phyloP scores from a whole-genome alignment of 2,113 vertebrate species.

The Circaetus gallicus region DNA sequence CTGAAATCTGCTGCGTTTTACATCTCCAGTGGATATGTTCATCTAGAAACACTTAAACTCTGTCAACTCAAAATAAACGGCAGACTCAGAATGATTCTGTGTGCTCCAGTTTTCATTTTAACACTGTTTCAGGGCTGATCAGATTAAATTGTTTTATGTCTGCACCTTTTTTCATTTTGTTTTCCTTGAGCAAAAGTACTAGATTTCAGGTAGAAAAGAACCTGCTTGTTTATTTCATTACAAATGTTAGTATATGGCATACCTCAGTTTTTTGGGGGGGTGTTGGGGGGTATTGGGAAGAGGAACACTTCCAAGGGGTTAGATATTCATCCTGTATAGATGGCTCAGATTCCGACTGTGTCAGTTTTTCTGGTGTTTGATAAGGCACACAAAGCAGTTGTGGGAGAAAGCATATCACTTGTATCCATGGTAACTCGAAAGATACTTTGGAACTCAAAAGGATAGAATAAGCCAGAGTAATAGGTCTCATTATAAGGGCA shows the following conservation, averaged over 20 bases:
- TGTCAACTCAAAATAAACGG: background rate
- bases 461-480: slow-evolving; percentile 72
- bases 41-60: background rate
- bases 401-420: slow-evolving; percentile 71
- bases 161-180: background rate
- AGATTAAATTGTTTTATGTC: background rate
- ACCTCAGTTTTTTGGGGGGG: background rate
- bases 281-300: fast-evolving
- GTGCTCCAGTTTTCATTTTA: background rate
- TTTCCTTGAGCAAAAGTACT: background rate
- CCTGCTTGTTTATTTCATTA: background rate
- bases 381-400: slow-evolving; percentile 72
- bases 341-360: slow-evolving; percentile 62
- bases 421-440: slow-evolving; percentile 78
- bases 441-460: slow-evolving; percentile 73
- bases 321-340: slow-evolving; percentile 26
- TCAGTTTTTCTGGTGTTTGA: slow-evolving; percentile 71
- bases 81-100: background rate
- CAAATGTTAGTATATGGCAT: background rate
- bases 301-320: slow-evolving; percentile 13
- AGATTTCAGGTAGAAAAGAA: background rate
- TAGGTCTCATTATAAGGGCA: slow-evolving; percentile 76
- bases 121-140: background rate
- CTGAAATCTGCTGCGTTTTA: background rate
- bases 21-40: background rate